Base-by-base conservation (phyloP, 2,113 vertebrate species). In the Columbina picui region DNA sequence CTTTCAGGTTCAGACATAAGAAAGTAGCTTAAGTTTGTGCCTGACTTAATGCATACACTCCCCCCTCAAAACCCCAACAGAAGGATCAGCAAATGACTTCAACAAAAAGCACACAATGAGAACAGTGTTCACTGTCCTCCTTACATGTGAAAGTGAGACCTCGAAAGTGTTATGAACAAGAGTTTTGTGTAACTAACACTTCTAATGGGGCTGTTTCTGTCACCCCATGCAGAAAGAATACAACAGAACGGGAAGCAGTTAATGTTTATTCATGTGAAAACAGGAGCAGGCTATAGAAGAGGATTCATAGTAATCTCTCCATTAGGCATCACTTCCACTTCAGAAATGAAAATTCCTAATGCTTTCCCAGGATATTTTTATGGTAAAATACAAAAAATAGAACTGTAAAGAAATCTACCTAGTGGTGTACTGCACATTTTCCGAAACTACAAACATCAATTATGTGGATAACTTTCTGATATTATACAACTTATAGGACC, bases 251-350 rank as follows among this genome's bases (percentile, higher is more conserved):
- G 75, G 49, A 85, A 96, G 49, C 0, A 93, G 68, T 59, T 94
- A 38, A 43, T 30, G 79, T 96, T 96, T 97, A 96, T 96, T 96
- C 55, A 93, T 41, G 38, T 80, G 68, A 88, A 96, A 94, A 84
- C 36, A 96, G 34, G 55, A 95, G 61, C 75, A 96, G 38, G 13
- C 82, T 90, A 85, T 2, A 80, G 79, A 94, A 94, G 59, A 90
- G 75, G 50, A 71, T 92, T 71, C 76, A 89, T 18, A 81, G 52
- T 39, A 34, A 83, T 76, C 70, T 84, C 81, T 91, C 87, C 82
- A 49, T 90, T 50, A 93, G 52, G 76, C 43, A 86, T 80, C 13
- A 1, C 59, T 88, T 69, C 82, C 63, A 77, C 67, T 71, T 89
- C 22, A 84, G 83, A 76, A 81, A 63, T 12, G 15, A 30, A 36